A percentile compares a stretch with the other conserved stretches of the same genome.
phyloP scores from a whole-genome alignment of 2,797 vertebrate genomes.

The Sebastes paucispinis region DNA sequence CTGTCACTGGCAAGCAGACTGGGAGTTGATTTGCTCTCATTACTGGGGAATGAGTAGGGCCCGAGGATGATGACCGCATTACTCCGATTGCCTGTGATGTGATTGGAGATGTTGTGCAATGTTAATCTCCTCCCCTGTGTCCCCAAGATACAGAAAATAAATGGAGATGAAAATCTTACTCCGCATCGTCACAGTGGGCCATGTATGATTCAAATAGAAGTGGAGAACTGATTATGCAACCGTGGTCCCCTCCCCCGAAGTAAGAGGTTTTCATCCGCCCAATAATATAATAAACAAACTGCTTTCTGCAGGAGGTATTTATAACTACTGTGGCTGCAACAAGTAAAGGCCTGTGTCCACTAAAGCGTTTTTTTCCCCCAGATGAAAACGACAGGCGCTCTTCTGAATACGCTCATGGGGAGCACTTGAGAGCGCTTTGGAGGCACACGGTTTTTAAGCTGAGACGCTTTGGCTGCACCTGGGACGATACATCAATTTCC shows the following conservation, averaged over 20 bases:
- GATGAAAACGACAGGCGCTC: too few species aligned
- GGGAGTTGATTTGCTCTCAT: constrained; percentile 83
- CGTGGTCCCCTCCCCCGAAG: neutral
- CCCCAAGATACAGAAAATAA: constrained; percentile 70
- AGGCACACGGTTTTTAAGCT: neutral
- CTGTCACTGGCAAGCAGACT: constrained; percentile 76
- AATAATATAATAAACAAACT: constrained; percentile 26
- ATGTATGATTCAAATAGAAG: constrained; percentile 58
- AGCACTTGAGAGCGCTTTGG: neutral
- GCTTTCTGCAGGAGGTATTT: constrained; percentile 17
- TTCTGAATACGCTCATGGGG: too few species aligned
- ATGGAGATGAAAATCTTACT: constrained; percentile 63
- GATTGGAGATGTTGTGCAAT: constrained; percentile 72
- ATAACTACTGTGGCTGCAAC: constrained; percentile 28
- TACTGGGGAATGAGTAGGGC: constrained; percentile 75
- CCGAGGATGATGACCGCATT: constrained; percentile 75
- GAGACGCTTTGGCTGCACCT: neutral
- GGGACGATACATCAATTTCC: too few species aligned
- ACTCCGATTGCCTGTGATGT: constrained; percentile 68
- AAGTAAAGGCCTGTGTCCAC: neutral
- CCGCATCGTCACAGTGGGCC: constrained; percentile 47
- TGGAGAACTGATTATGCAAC: constrained; percentile 60
- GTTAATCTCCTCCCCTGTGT: constrained; percentile 71
- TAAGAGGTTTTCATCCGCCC: constrained; percentile 16
- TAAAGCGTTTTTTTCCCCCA: too few species aligned